Evolutionary conservation across 2,113 vertebrate species (phyloP).

Genomic region (Alligator mississippiensis): DNA sequence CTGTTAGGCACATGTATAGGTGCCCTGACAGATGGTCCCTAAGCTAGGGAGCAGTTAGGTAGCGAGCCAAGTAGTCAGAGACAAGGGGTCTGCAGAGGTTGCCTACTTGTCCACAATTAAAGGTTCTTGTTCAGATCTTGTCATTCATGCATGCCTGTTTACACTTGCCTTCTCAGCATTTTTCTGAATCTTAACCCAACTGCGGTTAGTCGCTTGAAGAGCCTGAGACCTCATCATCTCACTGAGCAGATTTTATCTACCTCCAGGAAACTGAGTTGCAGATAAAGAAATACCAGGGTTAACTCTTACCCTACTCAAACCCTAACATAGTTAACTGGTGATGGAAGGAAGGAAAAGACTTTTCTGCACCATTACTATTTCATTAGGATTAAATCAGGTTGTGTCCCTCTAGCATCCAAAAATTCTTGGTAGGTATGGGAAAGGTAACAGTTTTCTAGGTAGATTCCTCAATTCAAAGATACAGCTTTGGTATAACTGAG

Average conservation of each 20-base stretch:
- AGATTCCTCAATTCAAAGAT: background rate
- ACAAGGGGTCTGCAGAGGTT: no score
- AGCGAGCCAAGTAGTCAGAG: no score
- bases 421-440: background rate
- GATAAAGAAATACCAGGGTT: constrained; percentile 53
- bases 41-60: no score
- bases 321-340: constrained; percentile 39
- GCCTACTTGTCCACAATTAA: no score
- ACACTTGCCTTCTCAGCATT: constrained; percentile 19
- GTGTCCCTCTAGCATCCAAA: background rate
- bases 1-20: no score
- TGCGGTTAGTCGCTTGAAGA: constrained; percentile 22
- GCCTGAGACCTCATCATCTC: background rate
- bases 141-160: no score
- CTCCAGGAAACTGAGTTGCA: constrained; percentile 50
- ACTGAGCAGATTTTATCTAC: background rate
- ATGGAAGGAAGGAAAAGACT: background rate
- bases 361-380: background rate
- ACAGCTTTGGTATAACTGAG: background rate
- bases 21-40: no score
- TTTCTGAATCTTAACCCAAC: constrained; percentile 45
- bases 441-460: background rate
- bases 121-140: no score
- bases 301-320: constrained; percentile 50
- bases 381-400: background rate